A percentile compares a stretch with the other conserved stretches of the same genome.
phyloP scores from a whole-genome alignment of 2,113 vertebrate species.

The Loxodonta africana region DNA sequence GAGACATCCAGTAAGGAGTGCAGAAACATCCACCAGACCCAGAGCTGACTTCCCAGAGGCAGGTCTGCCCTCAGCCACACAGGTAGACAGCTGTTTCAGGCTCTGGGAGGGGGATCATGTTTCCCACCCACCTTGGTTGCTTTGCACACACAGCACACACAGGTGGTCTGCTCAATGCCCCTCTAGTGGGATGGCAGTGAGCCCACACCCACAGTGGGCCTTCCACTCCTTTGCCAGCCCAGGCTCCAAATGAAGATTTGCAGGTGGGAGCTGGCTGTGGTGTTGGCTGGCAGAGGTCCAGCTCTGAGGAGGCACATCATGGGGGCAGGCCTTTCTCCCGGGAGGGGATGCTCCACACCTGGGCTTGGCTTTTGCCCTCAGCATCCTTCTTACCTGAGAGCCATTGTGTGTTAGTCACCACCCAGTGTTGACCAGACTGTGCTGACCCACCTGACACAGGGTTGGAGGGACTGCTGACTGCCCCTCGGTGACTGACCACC shows the following conservation, averaged over 20 bases:
- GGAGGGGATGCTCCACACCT: no score
- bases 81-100: background rate
- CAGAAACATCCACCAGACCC: rapidly evolving
- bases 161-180: background rate
- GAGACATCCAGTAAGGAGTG: rapidly evolving
- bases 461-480: no score
- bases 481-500: background rate
- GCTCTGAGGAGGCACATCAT: rapidly evolving
- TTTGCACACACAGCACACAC: no score
- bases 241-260: background rate
- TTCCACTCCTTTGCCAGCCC: rapidly evolving
- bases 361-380: background rate
- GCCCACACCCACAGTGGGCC: background rate
- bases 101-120: no score
- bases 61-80: background rate
- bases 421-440: background rate
- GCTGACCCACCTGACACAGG: no score
- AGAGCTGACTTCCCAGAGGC: background rate
- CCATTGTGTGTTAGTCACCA: rapidly evolving
- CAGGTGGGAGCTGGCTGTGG: background rate
- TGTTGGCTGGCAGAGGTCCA: background rate
- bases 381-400: rapidly evolving
- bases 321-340: rapidly evolving
- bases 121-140: no score
- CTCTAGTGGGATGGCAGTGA: rapidly evolving